Evolutionary conservation across 1,140 invertebrate genomes (phyloP), one percentile per base, ranked within the genome.

Genomic region (Drosophila oshimai): DNA sequence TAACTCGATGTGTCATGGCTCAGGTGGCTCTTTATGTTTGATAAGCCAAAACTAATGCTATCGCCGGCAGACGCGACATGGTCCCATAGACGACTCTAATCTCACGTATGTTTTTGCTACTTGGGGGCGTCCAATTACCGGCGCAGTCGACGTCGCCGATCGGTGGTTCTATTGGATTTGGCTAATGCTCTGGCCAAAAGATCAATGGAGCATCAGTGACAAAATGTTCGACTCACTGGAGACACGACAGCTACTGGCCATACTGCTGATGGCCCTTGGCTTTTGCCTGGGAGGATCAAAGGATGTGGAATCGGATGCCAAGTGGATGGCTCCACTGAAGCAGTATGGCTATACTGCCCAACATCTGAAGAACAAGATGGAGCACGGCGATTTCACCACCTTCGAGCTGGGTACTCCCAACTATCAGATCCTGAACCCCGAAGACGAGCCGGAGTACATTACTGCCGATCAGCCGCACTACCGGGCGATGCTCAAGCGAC

Each of bases 401-500:
- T 90, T 70, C 10, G 89, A 90, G 28, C 55, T 90, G 29, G 89
- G 89, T 4, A 61, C 65, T 0, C 75, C 89, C 24, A 86, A 87
- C 31, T 90, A 90, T 57, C 65, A 83, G 46, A 90, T 90, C 2
- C 53, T 90, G 0, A 90, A 90, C 42, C 76, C 89, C 1, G 65
- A 90, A 18, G 89, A 89, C 13, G 54, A 81, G 33, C 80, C 86
- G 1, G 89, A 90, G 45, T 87, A 72, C 26, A 90, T 90, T 1
- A 90, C 89, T 0, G 65, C 74, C 0, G 84, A 90, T 73, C 89
- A 90, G 22, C 89, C 89, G 1, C 72, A 90, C 1, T 90, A 90
- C 33, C 67, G 53, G 17, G 75, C 73, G 15, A 73, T 72, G 80
- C 57, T 86, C 0, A 37, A 31, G 9, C 71, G 67, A 1, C 15